These are phyloP conservation scores for Oreochromis spilurus DNA, from an alignment of 2,113 vertebrate species.

Conservation along the genomic window DNA sequence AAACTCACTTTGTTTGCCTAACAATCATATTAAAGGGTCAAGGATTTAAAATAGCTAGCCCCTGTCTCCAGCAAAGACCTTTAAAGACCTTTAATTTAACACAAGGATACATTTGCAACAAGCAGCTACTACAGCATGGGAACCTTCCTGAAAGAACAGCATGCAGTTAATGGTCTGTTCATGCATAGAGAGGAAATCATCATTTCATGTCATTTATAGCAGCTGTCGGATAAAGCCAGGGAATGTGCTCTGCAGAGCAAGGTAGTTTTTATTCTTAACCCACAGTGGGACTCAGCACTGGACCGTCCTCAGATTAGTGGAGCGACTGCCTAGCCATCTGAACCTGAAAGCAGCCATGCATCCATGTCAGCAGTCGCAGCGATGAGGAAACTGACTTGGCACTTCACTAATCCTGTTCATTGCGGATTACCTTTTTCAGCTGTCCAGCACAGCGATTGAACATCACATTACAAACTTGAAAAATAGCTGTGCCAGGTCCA, in stretches of 20 bases:
- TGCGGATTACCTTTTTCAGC: slow-evolving; percentile 38
- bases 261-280: background rate
- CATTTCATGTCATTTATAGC: slow-evolving; percentile 50
- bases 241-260: slow-evolving; percentile 23
- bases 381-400: slow-evolving; percentile 50
- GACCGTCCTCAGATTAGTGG: slow-evolving; percentile 34
- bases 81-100: slow-evolving; percentile 31
- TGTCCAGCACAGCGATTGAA: slow-evolving; percentile 21
- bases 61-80: slow-evolving; percentile 8
- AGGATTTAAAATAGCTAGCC: background rate
- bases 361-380: slow-evolving; percentile 44
- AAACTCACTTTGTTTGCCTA: slow-evolving; percentile 6
- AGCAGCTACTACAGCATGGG: slow-evolving; percentile 13
- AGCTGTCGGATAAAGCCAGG: slow-evolving; percentile 29
- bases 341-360: slow-evolving; percentile 40
- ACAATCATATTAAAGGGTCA: background rate
- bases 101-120: slow-evolving; percentile 7
- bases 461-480: slow-evolving; percentile 7
- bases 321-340: slow-evolving; percentile 23
- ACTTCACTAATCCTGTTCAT: slow-evolving; percentile 61
- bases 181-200: slow-evolving; percentile 37
- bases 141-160: slow-evolving; percentile 42
- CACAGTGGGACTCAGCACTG: slow-evolving; percentile 12
- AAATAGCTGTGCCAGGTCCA: background rate
- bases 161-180: slow-evolving; percentile 58